phyloP scores from a whole-genome alignment of 2,113 vertebrate genomes.

The Chlorocebus sabaeus region DNA sequence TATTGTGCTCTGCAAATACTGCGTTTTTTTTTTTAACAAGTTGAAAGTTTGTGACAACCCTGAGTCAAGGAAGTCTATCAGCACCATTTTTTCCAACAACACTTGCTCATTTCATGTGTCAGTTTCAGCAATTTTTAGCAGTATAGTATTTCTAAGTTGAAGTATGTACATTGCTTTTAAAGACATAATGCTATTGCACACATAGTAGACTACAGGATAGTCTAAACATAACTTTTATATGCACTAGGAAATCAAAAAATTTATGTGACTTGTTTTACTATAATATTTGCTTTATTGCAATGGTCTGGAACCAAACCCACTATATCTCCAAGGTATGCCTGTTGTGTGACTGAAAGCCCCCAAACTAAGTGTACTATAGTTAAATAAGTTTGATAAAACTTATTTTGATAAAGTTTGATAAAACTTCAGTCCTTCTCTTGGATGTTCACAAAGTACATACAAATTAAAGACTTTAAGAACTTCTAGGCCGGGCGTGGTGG shows the following conservation, averaged over 20 bases:
- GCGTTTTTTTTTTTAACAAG: not conserved
- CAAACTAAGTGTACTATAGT: not conserved
- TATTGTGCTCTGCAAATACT: not conserved
- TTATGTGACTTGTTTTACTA: not conserved
- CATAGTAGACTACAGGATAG: not conserved
- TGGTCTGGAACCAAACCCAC: not conserved
- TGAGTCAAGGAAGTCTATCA: not conserved
- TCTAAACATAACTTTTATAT: not conserved
- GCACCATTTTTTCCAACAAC: not conserved
- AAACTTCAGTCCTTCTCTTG: slow-evolving; percentile 11
- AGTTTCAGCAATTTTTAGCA: not conserved
- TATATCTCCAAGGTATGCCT: not conserved
- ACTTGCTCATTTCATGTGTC: not conserved
- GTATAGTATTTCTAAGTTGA: not conserved
- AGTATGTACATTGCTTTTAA: not conserved
- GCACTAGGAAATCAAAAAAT: not conserved
- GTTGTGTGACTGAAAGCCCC: not conserved
- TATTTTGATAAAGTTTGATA: not conserved
- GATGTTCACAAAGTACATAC: not conserved
- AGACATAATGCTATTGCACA: not conserved
- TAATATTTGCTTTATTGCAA: not conserved
- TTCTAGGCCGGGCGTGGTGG: too few species aligned
- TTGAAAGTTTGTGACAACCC: not conserved
- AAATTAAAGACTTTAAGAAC: not conserved
- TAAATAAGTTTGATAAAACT: not conserved